Percentiles rank a stretch among this genome's conserved stretches.
phyloP scores from a whole-genome alignment of 2,797 vertebrate genomes.

The Nothura maculosa region DNA sequence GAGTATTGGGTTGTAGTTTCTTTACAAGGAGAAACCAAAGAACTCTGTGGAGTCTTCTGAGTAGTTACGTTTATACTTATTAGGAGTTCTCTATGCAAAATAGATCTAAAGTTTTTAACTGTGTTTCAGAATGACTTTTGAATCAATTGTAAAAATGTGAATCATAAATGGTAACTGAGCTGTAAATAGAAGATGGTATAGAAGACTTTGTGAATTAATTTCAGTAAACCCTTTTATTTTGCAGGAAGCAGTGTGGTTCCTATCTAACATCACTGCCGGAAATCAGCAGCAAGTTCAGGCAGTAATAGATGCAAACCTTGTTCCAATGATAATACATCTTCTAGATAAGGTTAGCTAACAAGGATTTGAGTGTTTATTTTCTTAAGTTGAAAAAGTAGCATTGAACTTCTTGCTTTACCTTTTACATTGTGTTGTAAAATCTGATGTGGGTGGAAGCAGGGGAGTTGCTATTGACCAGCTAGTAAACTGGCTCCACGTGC shows the following conservation, averaged over 20 bases:
- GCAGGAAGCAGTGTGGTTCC: conserved; percentile 99
- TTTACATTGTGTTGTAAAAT: neutral
- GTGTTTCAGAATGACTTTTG: neutral
- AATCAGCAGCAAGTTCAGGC: conserved; percentile 99
- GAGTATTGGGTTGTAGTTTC: neutral
- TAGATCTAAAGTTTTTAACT: neutral
- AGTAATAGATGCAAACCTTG: conserved; percentile 97
- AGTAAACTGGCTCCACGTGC: neutral
- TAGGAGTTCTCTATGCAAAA: neutral
- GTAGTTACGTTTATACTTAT: neutral
- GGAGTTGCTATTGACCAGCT: too few relatives aligned
- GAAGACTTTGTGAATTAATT: neutral
- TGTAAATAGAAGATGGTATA: fast-evolving
- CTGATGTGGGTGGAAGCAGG: too few relatives aligned
- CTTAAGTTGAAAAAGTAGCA: neutral
- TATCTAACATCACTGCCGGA: conserved; percentile 99
- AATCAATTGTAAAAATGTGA: neutral
- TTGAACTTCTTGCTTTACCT: neutral
- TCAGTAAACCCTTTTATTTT: conserved; percentile 3
- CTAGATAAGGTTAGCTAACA: conserved; percentile 92
- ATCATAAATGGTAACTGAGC: neutral
- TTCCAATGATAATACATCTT: conserved; percentile 99
- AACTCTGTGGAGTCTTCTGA: neutral
- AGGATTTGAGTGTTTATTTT: neutral
- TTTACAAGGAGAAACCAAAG: neutral